These are phyloP conservation scores for Andrena marginata DNA, from an alignment of 2,888 invertebrate genomes.

Conservation along the genomic window DNA sequence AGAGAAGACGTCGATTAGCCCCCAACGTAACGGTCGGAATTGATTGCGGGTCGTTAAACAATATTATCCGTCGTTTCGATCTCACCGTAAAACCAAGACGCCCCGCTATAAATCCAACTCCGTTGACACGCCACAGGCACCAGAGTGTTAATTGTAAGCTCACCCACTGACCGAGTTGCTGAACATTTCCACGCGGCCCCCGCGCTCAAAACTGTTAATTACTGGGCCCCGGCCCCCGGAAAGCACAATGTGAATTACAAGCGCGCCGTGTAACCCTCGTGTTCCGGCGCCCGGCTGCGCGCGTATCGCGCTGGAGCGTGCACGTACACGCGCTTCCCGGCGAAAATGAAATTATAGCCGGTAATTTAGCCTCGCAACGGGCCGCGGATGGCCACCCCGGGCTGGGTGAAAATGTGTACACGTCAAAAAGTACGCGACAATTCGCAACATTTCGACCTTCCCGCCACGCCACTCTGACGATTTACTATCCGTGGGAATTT, in stretches of 20 bases:
- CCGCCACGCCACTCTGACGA: conserved; percentile 2
- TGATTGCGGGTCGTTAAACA: not conserved
- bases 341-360: conserved; percentile 43
- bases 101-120: conserved; percentile 35
- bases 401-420: not conserved
- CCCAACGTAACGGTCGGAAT: not conserved
- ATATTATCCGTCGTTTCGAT: conserved; percentile 40
- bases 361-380: conserved; percentile 35
- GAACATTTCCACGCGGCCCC: conserved; percentile 38
- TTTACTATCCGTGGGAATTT: conserved; percentile 36
- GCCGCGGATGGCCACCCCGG: not conserved
- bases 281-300: not conserved
- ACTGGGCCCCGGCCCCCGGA: conserved; percentile 23
- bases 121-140: not conserved
- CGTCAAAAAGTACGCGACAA: conserved; percentile 42
- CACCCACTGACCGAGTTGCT: conserved; percentile 62
- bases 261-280: conserved; percentile 1
- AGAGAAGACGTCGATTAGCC: conserved; percentile 15
- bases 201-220: conserved; percentile 55
- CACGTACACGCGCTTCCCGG: conserved; percentile 5
- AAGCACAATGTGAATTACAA: conserved; percentile 50
- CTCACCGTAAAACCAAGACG: conserved; percentile 29
- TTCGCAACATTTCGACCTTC: conserved; percentile 27
- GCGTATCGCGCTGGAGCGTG: not conserved
- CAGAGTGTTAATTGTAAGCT: conserved; percentile 53